A percentile compares a stretch with the other conserved stretches of the same genome.
phyloP scores from a whole-genome alignment of 2,113 vertebrate genomes.

The Semnornis frantzii region DNA sequence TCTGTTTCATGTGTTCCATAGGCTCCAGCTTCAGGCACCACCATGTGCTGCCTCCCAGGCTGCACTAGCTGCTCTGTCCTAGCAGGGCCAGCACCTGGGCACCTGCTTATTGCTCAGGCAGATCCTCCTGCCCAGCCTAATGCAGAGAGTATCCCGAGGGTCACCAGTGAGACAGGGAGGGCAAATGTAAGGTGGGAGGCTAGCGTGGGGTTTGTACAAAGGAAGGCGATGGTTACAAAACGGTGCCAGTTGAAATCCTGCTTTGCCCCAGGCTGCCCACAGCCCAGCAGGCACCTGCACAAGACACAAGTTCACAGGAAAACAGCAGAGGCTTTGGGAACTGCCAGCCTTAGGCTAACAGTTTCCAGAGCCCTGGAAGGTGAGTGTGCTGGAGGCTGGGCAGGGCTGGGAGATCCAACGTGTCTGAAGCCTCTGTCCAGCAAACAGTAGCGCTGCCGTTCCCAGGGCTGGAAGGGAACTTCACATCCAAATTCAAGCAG shows the following conservation, averaged over 20 bases:
- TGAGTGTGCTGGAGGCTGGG: background rate
- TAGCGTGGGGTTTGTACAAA: background rate
- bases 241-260: background rate
- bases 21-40: background rate
- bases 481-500: background rate
- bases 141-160: background rate
- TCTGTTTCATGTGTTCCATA: rapidly evolving
- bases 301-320: background rate
- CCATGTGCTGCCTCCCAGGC: background rate
- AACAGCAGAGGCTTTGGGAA: background rate
- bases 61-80: background rate
- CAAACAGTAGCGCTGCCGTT: background rate
- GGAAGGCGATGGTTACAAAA: background rate
- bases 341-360: background rate
- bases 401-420: background rate
- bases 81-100: background rate
- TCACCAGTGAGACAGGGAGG: background rate
- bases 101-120: background rate
- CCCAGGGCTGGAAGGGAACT: background rate
- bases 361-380: background rate
- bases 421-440: background rate
- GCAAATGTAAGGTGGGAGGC: background rate
- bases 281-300: background rate
- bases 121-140: background rate
- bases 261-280: background rate